phyloP scores from a whole-genome alignment of 2,113 vertebrate species.

The Lethenteron camtschaticum region DNA sequence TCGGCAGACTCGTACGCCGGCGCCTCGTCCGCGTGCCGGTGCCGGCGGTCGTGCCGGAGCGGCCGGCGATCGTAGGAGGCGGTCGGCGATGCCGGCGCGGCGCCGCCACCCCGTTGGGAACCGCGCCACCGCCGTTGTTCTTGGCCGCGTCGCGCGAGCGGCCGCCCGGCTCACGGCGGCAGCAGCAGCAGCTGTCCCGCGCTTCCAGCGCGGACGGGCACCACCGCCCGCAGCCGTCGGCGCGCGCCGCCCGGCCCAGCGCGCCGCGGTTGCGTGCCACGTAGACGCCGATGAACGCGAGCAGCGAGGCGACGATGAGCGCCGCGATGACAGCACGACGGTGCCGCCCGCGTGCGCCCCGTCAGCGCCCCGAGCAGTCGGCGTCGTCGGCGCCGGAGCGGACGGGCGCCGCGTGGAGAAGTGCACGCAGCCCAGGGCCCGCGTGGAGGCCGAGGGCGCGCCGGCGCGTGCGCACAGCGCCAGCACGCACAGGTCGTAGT shows the following conservation, averaged over 20 bases:
- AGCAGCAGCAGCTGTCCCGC: no score
- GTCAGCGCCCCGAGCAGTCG: neutral
- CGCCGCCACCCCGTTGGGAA: no score
- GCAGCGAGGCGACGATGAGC: slow-evolving; percentile 4
- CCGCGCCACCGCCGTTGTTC: no score
- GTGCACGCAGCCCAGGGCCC: neutral
- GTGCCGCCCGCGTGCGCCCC: neutral
- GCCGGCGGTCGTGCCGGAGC: no score
- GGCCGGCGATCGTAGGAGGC: no score
- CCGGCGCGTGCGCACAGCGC: neutral
- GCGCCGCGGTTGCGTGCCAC: neutral
- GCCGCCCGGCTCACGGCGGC: no score
- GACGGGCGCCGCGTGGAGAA: neutral
- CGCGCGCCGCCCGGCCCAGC: neutral
- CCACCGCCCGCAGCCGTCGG: neutral
- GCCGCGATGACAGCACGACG: slow-evolving; percentile 4
- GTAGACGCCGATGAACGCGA: neutral
- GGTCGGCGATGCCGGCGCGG: no score
- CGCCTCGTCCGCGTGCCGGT: no score
- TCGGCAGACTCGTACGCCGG: no score
- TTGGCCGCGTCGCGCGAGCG: no score
- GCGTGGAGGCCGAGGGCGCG: neutral
- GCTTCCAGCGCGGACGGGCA: neutral
- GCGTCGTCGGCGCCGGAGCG: neutral
- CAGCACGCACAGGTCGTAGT: slow-evolving; percentile 3